Percentiles rank a stretch among this genome's conserved stretches.
Conservation (phyloP, 2,797 vertebrate species). For the Hoplostethus mediterraneus region DNA sequence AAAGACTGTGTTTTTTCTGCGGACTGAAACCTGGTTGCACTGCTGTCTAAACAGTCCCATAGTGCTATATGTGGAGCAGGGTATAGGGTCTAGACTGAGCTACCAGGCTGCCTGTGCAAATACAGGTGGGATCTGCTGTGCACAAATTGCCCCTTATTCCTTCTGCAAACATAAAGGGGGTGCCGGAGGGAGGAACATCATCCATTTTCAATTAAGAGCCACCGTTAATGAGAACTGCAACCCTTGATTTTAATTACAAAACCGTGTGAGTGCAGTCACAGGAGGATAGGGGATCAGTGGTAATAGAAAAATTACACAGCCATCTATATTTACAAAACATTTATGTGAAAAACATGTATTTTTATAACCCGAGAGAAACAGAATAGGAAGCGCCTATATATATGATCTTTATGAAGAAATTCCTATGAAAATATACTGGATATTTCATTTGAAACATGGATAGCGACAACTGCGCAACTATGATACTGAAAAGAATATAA, state of each 20-base stretch:
- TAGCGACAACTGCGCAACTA: neutral
- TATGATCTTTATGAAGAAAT: neutral
- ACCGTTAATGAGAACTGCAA: conserved; percentile 30
- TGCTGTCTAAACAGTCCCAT: conserved; percentile 51
- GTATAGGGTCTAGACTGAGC: conserved; percentile 20
- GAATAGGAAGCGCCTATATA: neutral
- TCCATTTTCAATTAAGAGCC: conserved; percentile 52
- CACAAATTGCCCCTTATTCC: conserved; percentile 44
- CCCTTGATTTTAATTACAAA: conserved; percentile 49
- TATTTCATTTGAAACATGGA: neutral
- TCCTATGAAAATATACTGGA: neutral
- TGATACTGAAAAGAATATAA: neutral
- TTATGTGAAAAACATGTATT: neutral
- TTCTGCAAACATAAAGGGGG: conserved; percentile 41
- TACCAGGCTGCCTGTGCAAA: conserved; percentile 59
- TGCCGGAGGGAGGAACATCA: conserved; percentile 19
- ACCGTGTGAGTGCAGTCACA: conserved; percentile 14
- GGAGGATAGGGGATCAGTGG: neutral
- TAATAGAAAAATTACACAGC: conserved; percentile 32
- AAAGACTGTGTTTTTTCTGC: neutral
- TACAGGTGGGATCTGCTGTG: conserved; percentile 39
- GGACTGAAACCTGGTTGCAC: conserved; percentile 2
- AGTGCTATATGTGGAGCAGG: conserved; percentile 11
- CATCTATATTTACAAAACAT: neutral
- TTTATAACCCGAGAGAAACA: neutral